These are phyloP conservation scores for Pararge aegeria DNA, from an alignment of 1,140 invertebrate species.

Conservation along the genomic window DNA sequence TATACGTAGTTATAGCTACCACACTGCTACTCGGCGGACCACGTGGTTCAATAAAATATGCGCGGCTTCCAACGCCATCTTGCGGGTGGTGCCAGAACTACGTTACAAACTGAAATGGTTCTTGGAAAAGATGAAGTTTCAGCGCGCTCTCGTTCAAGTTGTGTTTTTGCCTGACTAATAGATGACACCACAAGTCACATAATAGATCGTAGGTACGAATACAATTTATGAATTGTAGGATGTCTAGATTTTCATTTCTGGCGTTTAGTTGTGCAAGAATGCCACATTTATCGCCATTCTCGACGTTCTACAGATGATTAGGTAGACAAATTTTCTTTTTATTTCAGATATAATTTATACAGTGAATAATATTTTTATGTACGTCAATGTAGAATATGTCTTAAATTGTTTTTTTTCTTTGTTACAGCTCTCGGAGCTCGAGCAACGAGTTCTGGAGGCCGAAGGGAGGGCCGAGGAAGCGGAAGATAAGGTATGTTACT, in stretches of 20 bases:
- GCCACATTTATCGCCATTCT: conserved; percentile 10
- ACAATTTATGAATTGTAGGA: background rate
- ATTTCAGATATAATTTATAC: too few species aligned
- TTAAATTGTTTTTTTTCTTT: conserved; percentile 63
- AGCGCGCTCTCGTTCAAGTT: background rate
- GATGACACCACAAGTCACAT: conserved; percentile 6
- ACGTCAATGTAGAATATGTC: too few species aligned
- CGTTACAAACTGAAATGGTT: conserved; percentile 28
- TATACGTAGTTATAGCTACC: conserved; percentile 22
- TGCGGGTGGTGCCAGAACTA: conserved; percentile 48
- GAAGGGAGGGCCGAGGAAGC: conserved; percentile 94
- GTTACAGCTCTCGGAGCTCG: conserved; percentile 94
- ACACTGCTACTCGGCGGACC: conserved; percentile 35
- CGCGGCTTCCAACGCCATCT: conserved; percentile 57
- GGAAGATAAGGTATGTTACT: conserved; percentile 86
- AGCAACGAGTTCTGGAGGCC: conserved; percentile 93
- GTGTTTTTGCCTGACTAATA: conserved; percentile 14
- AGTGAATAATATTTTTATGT: too few species aligned
- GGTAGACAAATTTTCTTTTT: conserved; percentile 6
- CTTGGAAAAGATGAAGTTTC: conserved; percentile 19
- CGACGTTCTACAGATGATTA: background rate
- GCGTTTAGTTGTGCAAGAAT: conserved; percentile 10
- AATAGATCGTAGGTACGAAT: background rate
- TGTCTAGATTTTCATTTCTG: background rate
- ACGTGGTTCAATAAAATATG: conserved; percentile 72